A percentile compares a stretch with the other conserved stretches of the same genome.
phyloP scores from a whole-genome alignment of 2,888 invertebrate species.

The Phortica okadai region DNA sequence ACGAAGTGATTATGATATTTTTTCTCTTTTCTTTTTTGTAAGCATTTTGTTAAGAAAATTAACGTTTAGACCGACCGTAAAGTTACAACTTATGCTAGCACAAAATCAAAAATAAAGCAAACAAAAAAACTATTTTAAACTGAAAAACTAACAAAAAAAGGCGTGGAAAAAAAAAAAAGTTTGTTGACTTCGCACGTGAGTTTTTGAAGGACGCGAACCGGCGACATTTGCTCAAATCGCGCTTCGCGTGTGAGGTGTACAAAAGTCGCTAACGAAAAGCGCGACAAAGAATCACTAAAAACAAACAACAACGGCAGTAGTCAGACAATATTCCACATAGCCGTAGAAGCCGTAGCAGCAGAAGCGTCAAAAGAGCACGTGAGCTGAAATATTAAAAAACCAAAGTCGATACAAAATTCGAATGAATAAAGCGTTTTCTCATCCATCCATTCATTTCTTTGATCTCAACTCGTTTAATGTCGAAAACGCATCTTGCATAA shows the following conservation, averaged over 20 bases:
- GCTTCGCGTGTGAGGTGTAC: not conserved
- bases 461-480: not conserved
- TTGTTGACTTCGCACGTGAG: constrained; percentile 2
- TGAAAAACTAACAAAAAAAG: not conserved
- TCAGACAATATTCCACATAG: too few species aligned
- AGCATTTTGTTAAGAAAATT: too few species aligned
- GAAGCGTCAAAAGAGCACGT: not conserved
- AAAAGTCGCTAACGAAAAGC: not conserved
- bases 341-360: not conserved
- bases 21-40: too few species aligned
- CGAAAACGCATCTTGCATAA: not conserved
- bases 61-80: too few species aligned
- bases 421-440: not conserved
- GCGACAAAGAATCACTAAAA: too few species aligned
- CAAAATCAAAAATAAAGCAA: too few species aligned
- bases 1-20: too few species aligned
- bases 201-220: not conserved
- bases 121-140: not conserved
- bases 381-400: constrained; percentile 4
- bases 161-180: constrained; percentile 1
- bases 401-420: not conserved
- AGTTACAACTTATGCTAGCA: too few species aligned
- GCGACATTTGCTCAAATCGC: constrained; percentile 4
- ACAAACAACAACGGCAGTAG: too few species aligned
- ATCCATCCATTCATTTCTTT: not conserved